Percentiles rank a stretch among this genome's conserved stretches.
phyloP scores from a whole-genome alignment of 2,113 vertebrate genomes.

The Thamnaconus septentrionalis region DNA sequence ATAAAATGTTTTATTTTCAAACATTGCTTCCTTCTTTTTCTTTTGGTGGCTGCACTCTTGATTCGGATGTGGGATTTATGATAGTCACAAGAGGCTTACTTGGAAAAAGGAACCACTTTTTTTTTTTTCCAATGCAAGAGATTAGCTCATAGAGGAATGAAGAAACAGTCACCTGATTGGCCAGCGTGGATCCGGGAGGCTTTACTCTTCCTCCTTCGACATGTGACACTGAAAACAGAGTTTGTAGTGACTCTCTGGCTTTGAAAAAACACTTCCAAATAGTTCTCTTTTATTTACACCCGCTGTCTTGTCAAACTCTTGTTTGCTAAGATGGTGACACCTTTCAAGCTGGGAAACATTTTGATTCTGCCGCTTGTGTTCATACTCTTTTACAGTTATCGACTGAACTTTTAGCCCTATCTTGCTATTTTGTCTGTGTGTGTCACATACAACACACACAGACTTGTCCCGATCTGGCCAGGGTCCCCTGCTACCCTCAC shows the following conservation, averaged over 20 bases:
- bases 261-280: neutral
- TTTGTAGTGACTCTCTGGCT: neutral
- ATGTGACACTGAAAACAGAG: conserved; percentile 26
- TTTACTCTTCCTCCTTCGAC: conserved; percentile 32
- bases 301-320: no score
- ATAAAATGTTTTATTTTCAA: conserved; percentile 58
- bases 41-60: conserved; percentile 10
- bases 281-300: neutral
- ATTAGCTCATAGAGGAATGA: conserved; percentile 58
- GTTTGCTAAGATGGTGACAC: neutral
- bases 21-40: conserved; percentile 55
- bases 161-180: conserved; percentile 53
- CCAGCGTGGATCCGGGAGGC: conserved; percentile 12
- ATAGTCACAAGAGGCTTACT: conserved; percentile 1
- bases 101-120: conserved; percentile 59
- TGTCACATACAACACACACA: no score
- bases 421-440: no score
- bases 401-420: neutral
- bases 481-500: neutral
- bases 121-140: conserved; percentile 27
- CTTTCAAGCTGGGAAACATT: neutral
- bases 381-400: neutral
- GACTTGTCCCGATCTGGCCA: neutral
- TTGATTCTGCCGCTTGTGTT: no score
- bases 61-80: conserved; percentile 5